phyloP scores from a whole-genome alignment of 1,140 invertebrate species.

The Cepaea nemoralis region DNA sequence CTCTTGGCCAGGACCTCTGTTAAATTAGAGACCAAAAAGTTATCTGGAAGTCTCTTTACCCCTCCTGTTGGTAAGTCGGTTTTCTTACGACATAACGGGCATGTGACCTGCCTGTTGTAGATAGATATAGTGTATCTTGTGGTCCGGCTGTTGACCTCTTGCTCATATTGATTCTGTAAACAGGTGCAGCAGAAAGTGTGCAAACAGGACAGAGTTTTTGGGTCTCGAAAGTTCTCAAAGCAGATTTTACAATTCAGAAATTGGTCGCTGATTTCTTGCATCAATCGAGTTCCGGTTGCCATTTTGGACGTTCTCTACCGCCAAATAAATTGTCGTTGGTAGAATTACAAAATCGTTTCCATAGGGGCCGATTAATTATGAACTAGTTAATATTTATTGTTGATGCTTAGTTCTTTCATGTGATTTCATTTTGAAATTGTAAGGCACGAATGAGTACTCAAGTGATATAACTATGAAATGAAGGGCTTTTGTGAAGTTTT shows the following conservation, averaged over 20 bases:
- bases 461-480: no score
- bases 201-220: constrained; percentile 89
- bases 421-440: no score
- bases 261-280: constrained; percentile 72
- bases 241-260: constrained; percentile 73
- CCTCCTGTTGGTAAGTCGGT: constrained; percentile 71
- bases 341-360: no score
- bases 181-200: constrained; percentile 94
- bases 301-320: constrained; percentile 46
- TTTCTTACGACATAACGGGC: constrained; percentile 71
- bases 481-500: no score
- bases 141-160: constrained; percentile 53
- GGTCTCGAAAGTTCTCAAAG: constrained; percentile 73
- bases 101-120: constrained; percentile 64
- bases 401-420: no score
- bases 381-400: no score
- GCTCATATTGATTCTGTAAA: constrained; percentile 68
- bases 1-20: constrained; percentile 64
- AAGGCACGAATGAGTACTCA: no score
- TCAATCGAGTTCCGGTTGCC: constrained; percentile 65
- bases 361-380: no score
- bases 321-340: no score
- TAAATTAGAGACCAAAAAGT: constrained; percentile 70
- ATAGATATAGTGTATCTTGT: constrained; percentile 63
- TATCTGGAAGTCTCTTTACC: constrained; percentile 69